phyloP scores from a whole-genome alignment of 2,888 invertebrate genomes.

The Rhingia campestris region DNA sequence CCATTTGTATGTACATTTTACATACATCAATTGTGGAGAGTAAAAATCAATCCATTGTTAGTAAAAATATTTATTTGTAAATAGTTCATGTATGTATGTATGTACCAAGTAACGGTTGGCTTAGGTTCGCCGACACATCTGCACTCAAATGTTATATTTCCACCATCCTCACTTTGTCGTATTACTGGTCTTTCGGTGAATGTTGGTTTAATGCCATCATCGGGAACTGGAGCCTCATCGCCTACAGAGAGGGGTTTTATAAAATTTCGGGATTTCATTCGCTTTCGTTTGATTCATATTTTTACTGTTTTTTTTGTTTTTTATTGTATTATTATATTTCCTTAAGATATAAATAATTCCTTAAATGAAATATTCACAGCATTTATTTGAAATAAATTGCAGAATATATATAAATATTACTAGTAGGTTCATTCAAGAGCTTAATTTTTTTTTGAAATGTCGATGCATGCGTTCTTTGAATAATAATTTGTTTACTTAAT shows the following conservation, averaged over 20 bases:
- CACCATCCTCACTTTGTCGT: slow-evolving; percentile 97
- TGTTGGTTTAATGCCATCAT: slow-evolving; percentile 97
- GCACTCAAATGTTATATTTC: slow-evolving; percentile 97
- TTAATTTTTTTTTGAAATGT: too few species aligned
- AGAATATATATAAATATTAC: too few species aligned
- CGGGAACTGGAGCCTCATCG: slow-evolving; percentile 97
- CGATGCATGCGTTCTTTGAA: too few species aligned
- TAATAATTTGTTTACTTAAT: too few species aligned
- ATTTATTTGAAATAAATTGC: too few species aligned
- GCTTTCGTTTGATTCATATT: slow-evolving; percentile 31
- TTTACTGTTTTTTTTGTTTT: slow-evolving; percentile 31
- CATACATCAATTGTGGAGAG: slow-evolving; percentile 14
- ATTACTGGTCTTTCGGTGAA: slow-evolving; percentile 99
- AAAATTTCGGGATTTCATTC: slow-evolving; percentile 57
- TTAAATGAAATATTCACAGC: slow-evolving; percentile 14
- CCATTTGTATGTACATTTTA: background rate
- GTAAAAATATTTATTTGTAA: slow-evolving; percentile 19
- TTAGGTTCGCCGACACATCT: slow-evolving; percentile 98
- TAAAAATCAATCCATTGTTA: slow-evolving; percentile 43
- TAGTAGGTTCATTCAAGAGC: too few species aligned
- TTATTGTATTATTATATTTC: too few species aligned
- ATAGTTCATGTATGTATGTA: slow-evolving; percentile 41
- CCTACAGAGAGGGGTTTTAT: slow-evolving; percentile 85
- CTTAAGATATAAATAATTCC: slow-evolving; percentile 14
- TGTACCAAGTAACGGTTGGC: slow-evolving; percentile 96